A percentile compares a stretch with the other conserved stretches of the same genome.
These are phyloP conservation scores for Ferdinandea cuprea DNA, from an alignment of 2,888 invertebrate species.

Conservation along the genomic window DNA sequence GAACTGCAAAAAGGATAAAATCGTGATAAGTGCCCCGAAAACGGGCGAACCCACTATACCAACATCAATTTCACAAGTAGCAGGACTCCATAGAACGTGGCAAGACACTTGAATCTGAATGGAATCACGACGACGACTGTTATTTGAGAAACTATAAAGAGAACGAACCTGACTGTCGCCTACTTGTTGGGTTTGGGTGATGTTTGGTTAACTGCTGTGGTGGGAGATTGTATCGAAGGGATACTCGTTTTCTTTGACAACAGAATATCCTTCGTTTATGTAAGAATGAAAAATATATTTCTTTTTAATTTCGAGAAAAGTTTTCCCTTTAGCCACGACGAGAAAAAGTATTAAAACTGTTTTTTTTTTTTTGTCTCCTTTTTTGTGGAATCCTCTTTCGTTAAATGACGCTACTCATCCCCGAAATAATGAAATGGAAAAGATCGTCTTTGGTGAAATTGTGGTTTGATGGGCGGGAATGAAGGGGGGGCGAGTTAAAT, in stretches of 20 bases:
- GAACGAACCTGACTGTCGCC: conserved; percentile 65
- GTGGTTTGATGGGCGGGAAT: conserved; percentile 3
- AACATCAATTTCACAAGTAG: conserved; percentile 46
- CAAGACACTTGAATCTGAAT: conserved; percentile 41
- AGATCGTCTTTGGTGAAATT: conserved; percentile 9
- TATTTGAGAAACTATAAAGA: conserved; percentile 52
- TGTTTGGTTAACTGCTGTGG: not conserved
- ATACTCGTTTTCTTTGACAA: conserved; percentile 50
- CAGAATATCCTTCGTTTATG: conserved; percentile 60
- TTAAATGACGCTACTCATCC: conserved; percentile 5
- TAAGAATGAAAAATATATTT: conserved; percentile 65
- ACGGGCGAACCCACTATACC: conserved; percentile 37
- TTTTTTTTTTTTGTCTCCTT: conserved; percentile 13
- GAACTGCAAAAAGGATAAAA: conserved; percentile 69
- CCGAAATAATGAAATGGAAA: conserved; percentile 9
- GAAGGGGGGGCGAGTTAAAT: conserved; percentile 15
- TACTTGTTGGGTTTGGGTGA: conserved; percentile 25
- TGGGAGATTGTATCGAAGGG: conserved; percentile 51
- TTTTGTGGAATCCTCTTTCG: not conserved
- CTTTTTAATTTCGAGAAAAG: conserved; percentile 66
- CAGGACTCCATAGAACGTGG: conserved; percentile 51
- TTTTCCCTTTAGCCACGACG: conserved; percentile 36
- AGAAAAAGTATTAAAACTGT: conserved; percentile 30
- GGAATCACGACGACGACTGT: conserved; percentile 57
- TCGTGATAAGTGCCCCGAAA: conserved; percentile 72